phyloP scores from a whole-genome alignment of 1,140 invertebrate genomes.

The Lasaia peninsularis region DNA sequence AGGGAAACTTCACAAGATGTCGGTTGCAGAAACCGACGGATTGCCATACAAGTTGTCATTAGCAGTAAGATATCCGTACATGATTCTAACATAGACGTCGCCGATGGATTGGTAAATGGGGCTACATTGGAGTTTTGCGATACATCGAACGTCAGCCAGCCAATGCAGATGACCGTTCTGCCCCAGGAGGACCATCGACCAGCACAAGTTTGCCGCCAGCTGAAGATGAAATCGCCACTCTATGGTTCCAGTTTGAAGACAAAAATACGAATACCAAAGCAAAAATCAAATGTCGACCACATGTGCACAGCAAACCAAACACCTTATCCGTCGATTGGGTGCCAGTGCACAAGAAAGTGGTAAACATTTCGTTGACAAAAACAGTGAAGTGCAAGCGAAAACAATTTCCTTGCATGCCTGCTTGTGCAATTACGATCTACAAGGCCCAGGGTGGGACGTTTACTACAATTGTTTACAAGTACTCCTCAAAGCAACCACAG shows the following conservation, averaged over 20 bases:
- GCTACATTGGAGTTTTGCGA: slow-evolving; percentile 36
- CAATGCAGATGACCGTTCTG: slow-evolving; percentile 28
- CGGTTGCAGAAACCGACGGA: slow-evolving; percentile 34
- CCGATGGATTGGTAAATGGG: slow-evolving; percentile 38
- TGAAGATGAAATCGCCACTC: slow-evolving; percentile 39
- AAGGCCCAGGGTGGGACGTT: slow-evolving; percentile 31
- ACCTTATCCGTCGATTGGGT: slow-evolving; percentile 27
- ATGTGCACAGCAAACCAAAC: slow-evolving; percentile 29
- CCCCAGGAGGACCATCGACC: slow-evolving; percentile 32
- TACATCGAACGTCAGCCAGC: slow-evolving; percentile 30
- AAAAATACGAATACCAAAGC: slow-evolving; percentile 24
- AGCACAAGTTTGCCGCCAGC: slow-evolving; percentile 37
- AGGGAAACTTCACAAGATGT: slow-evolving; percentile 43
- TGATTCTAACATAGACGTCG: slow-evolving; percentile 51
- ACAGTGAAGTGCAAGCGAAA: slow-evolving; percentile 31
- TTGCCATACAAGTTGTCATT: slow-evolving; percentile 37
- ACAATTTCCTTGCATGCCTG: slow-evolving; percentile 33
- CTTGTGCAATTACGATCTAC: slow-evolving; percentile 33
- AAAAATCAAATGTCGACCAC: slow-evolving; percentile 17
- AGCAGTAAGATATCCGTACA: slow-evolving; percentile 38
- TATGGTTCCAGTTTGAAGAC: slow-evolving; percentile 42
- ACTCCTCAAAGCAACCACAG: slow-evolving; percentile 29
- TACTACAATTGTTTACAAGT: slow-evolving; percentile 32
- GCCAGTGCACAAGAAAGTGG: slow-evolving; percentile 30
- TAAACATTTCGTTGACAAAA: slow-evolving; percentile 26